phyloP scores from a whole-genome alignment of 2,888 invertebrate genomes.

The Liodrosophila aerea region DNA sequence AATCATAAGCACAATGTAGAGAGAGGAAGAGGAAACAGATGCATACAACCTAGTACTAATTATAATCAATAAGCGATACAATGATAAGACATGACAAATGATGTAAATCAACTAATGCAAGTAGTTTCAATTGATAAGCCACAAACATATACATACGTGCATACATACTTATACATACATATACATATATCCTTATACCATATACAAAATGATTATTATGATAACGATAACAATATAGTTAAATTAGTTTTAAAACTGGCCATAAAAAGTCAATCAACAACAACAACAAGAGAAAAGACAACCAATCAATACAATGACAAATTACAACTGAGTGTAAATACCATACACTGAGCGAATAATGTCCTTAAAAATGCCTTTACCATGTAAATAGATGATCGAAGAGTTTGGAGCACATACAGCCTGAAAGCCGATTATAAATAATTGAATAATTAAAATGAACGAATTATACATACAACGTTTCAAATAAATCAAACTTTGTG shows the following conservation, averaged over 20 bases:
- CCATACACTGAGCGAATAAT: slow-evolving; percentile 10
- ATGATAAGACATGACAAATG: slow-evolving; percentile 8
- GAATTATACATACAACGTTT: too few species aligned
- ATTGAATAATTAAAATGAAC: too few species aligned
- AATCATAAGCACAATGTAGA: slow-evolving; percentile 72
- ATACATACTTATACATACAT: slow-evolving; percentile 17
- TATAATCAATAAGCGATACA: slow-evolving; percentile 29
- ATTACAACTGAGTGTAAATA: slow-evolving; percentile 48
- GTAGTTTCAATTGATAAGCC: slow-evolving; percentile 66
- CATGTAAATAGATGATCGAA: slow-evolving; percentile 50
- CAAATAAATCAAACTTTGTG: too few species aligned
- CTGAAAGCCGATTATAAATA: too few species aligned
- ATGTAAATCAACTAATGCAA: slow-evolving; percentile 31
- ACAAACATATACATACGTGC: slow-evolving; percentile 35
- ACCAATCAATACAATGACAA: slow-evolving; percentile 54
- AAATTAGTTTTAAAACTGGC: slow-evolving; percentile 63
- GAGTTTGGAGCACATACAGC: too few species aligned
- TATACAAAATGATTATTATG: not conserved
- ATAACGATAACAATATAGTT: slow-evolving; percentile 45
- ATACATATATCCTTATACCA: too few species aligned
- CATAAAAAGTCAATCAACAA: slow-evolving; percentile 22
- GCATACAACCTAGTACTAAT: slow-evolving; percentile 48
- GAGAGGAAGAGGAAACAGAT: not conserved
- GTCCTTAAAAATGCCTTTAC: slow-evolving; percentile 61
- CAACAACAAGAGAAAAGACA: slow-evolving; percentile 21